Evolutionary conservation across 2,113 vertebrate species (phyloP).

Genomic region (Phocoena sinus): DNA sequence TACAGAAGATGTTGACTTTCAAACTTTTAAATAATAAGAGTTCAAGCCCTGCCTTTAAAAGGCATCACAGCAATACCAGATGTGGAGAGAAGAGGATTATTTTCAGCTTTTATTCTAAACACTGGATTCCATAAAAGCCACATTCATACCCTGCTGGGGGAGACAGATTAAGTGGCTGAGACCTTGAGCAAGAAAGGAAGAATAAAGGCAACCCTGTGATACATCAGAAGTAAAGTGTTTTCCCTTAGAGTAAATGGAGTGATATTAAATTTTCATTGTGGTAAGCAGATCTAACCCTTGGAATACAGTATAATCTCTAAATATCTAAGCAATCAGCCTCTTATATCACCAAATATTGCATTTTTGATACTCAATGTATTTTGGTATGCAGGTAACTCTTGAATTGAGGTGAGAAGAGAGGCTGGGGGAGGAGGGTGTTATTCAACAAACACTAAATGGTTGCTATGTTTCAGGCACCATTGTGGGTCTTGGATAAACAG

Average conservation of each 20-base stretch:
- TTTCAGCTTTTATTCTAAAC: slow-evolving; percentile 58
- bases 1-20: background rate
- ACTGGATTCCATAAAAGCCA: background rate
- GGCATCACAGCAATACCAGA: slow-evolving; percentile 30
- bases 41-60: slow-evolving; percentile 41
- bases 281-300: background rate
- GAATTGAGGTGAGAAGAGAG: background rate
- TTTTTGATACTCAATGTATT: background rate
- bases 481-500: background rate
- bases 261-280: background rate
- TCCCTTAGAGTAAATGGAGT: background rate
- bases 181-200: background rate
- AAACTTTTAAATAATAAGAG: slow-evolving; percentile 29
- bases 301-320: background rate
- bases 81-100: background rate
- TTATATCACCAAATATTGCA: background rate
- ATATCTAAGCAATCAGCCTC: background rate
- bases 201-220: background rate
- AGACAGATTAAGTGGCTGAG: slow-evolving; percentile 16
- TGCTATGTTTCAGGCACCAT: background rate
- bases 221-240: background rate
- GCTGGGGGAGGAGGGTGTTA: background rate
- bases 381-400: background rate
- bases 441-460: background rate
- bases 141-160: background rate